A percentile compares a stretch with the other conserved stretches of the same genome.
phyloP scores from a whole-genome alignment of 2,113 vertebrate species.

The Edolisoma coerulescens region DNA sequence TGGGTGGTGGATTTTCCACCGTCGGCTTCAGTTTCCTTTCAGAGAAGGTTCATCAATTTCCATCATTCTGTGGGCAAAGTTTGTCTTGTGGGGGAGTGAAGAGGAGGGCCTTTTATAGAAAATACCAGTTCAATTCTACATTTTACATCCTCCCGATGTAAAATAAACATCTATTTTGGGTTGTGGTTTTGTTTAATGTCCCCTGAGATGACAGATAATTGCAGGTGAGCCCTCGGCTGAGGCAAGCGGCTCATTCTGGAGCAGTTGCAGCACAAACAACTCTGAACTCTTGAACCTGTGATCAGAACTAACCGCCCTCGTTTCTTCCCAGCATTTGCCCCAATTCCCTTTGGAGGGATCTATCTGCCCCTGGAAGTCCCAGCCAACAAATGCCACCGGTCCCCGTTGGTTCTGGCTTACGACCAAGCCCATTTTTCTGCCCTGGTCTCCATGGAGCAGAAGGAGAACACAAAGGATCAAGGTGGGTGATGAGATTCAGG shows the following conservation, averaged over 20 bases:
- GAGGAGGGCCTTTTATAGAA: not conserved
- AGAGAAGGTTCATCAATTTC: not conserved
- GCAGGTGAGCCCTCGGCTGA: not conserved
- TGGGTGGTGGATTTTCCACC: not conserved
- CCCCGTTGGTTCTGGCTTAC: conserved; percentile 90
- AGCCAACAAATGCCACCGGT: conserved; percentile 88
- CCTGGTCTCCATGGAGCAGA: conserved; percentile 97
- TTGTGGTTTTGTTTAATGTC: not conserved
- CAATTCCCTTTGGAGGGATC: conserved; percentile 96
- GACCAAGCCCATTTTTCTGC: conserved; percentile 98
- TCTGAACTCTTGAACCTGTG: not conserved
- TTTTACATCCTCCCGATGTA: not conserved
- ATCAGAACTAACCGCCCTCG: accelerated
- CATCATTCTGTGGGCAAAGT: accelerated
- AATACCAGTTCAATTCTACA: not conserved
- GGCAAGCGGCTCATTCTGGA: not conserved
- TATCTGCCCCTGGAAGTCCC: conserved; percentile 94
- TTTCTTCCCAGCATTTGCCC: conserved; percentile 85
- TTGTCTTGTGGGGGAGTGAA: not conserved
- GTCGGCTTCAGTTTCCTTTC: not conserved
- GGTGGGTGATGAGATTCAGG: conserved; percentile 65
- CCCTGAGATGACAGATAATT: not conserved
- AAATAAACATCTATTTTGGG: not conserved
- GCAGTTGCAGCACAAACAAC: not conserved
- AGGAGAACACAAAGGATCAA: conserved; percentile 88